These are phyloP conservation scores for Selene dorsalis DNA, from an alignment of 2,797 vertebrate species.

Conservation along the genomic window DNA sequence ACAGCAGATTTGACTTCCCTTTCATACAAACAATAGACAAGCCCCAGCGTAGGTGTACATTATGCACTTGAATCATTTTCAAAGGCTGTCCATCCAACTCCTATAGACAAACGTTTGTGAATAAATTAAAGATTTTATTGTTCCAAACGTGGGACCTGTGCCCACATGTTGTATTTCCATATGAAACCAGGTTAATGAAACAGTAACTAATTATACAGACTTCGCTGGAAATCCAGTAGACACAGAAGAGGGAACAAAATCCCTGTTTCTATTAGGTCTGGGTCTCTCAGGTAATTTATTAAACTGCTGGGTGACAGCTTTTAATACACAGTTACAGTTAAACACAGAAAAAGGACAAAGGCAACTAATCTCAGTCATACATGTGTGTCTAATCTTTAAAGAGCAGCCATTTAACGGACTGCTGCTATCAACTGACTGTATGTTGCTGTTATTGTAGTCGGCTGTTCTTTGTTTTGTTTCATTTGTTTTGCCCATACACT, in stretches of 20 bases:
- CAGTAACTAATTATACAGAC: slow-evolving; percentile 65
- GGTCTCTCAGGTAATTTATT: slow-evolving; percentile 89
- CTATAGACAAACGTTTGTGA: background rate
- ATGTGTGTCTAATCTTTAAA: slow-evolving; percentile 65
- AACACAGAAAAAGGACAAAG: slow-evolving; percentile 78
- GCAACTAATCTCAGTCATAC: slow-evolving; percentile 65
- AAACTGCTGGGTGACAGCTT: slow-evolving; percentile 88
- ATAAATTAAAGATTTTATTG: slow-evolving; percentile 24
- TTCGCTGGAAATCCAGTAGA: slow-evolving; percentile 47
- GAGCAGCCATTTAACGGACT: slow-evolving; percentile 48
- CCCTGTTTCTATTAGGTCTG: no score
- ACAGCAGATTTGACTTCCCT: slow-evolving; percentile 34
- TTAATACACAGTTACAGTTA: slow-evolving; percentile 78
- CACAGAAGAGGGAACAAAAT: slow-evolving; percentile 44
- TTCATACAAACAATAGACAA: slow-evolving; percentile 28
- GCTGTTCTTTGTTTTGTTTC: slow-evolving; percentile 30
- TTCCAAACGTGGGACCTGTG: slow-evolving; percentile 22
- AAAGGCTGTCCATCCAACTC: slow-evolving; percentile 7
- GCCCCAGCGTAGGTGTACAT: slow-evolving; percentile 24
- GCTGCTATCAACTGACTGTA: slow-evolving; percentile 30
- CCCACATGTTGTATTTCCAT: slow-evolving; percentile 59
- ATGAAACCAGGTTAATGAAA: slow-evolving; percentile 69
- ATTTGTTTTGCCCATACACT: slow-evolving; percentile 39
- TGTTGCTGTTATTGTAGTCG: slow-evolving; percentile 37
- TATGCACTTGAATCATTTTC: slow-evolving; percentile 12